Conservation (phyloP, 2,113 vertebrate genomes). For the Phylloscopus trochiloides region DNA sequence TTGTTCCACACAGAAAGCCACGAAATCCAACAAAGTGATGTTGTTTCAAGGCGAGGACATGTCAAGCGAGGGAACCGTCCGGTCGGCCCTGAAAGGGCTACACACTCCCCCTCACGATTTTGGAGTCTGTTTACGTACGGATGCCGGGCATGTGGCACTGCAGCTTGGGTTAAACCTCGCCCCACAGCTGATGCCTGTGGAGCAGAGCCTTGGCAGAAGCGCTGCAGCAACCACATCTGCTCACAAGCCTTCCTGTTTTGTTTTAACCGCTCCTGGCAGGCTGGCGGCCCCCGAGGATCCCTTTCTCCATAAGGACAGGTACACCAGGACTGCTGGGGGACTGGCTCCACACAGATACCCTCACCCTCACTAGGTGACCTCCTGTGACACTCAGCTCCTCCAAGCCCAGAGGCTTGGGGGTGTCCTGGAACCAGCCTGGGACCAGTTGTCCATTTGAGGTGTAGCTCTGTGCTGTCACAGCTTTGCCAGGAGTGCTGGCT, state of each 20-base stretch:
- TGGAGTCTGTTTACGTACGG: background rate
- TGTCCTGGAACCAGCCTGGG: background rate
- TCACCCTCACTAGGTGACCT: accelerated
- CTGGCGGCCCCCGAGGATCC: accelerated
- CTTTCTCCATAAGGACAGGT: background rate
- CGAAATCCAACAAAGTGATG: conserved; percentile 74
- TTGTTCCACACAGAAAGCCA: conserved; percentile 76
- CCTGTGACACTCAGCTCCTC: background rate
- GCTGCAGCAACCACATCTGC: background rate
- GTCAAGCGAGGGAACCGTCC: conserved; percentile 46
- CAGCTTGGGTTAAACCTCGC: background rate
- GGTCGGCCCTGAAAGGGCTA: conserved; percentile 40
- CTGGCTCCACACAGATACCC: accelerated
- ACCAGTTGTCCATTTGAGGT: background rate
- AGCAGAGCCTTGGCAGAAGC: conserved; percentile 19
- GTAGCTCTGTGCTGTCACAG: background rate
- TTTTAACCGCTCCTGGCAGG: background rate
- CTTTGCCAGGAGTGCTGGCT: background rate
- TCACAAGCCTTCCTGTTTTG: background rate
- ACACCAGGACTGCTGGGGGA: background rate
- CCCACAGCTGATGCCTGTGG: background rate
- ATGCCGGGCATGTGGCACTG: background rate
- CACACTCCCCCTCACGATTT: background rate
- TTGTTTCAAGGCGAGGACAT: conserved; percentile 69
- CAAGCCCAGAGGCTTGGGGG: background rate